phyloP scores from a whole-genome alignment of 2,888 invertebrate species.

The Ephialtes manifestator region DNA sequence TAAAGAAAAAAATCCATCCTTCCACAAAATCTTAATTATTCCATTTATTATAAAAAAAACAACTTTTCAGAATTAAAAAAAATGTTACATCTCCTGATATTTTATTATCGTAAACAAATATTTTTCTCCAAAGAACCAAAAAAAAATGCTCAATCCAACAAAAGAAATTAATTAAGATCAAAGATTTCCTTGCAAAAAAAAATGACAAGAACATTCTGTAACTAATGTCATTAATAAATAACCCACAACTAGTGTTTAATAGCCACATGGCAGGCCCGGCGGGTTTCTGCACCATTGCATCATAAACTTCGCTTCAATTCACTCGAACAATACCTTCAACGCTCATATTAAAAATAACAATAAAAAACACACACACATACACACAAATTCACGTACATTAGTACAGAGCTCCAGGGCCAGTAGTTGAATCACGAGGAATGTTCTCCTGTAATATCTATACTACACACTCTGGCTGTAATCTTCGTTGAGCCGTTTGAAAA shows the following conservation, averaged over 20 bases:
- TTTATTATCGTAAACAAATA: too few species aligned
- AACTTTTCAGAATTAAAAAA: too few species aligned
- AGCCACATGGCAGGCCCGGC: conserved; percentile 22
- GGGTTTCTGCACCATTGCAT: conserved; percentile 57
- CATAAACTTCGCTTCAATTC: conserved; percentile 62
- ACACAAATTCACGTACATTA: too few species aligned
- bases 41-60: too few species aligned
- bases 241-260: neutral
- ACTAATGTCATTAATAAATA: conserved; percentile 6
- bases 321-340: conserved; percentile 61
- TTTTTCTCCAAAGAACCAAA: too few species aligned
- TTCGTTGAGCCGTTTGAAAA: conserved; percentile 44
- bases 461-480: conserved; percentile 37
- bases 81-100: too few species aligned
- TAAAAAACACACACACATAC: neutral
- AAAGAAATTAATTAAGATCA: too few species aligned
- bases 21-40: too few species aligned
- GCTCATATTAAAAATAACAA: neutral
- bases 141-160: neutral
- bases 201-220: neutral
- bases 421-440: conserved; percentile 49
- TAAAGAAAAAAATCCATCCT: too few species aligned
- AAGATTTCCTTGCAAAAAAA: neutral
- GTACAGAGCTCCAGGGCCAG: conserved; percentile 21
- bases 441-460: conserved; percentile 36